phyloP scores from a whole-genome alignment of 2,797 vertebrate species.

The Echeneis naucrates region DNA sequence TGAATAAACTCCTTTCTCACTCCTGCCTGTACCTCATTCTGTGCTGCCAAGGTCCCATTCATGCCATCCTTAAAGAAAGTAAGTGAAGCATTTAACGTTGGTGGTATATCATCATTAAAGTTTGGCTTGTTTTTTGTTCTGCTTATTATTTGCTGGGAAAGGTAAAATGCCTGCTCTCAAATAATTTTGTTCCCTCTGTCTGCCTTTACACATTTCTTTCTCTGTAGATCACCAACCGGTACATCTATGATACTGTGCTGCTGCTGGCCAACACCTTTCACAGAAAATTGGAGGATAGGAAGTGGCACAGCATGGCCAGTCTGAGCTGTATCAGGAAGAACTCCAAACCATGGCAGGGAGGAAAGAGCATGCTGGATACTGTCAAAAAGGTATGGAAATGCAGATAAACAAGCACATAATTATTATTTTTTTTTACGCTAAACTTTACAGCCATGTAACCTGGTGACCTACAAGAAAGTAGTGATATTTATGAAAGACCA shows the following conservation, averaged over 20 bases:
- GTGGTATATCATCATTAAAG: conserved; percentile 14
- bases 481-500: neutral
- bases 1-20: conserved; percentile 60
- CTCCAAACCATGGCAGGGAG: conserved; percentile 98
- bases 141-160: no score
- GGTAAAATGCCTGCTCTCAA: neutral
- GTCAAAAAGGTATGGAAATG: conserved; percentile 91
- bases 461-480: no score
- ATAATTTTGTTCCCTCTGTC: neutral
- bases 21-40: conserved; percentile 3
- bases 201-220: neutral
- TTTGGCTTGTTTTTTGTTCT: neutral
- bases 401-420: neutral
- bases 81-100: conserved; percentile 17
- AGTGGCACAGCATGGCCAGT: conserved; percentile 99
- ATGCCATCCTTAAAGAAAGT: conserved; percentile 14
- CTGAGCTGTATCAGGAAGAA: conserved; percentile 97
- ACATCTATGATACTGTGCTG: conserved; percentile 96
- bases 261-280: conserved; percentile 97
- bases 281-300: conserved; percentile 97
- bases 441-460: neutral
- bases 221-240: conserved; percentile 94
- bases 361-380: conserved; percentile 98
- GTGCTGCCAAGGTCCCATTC: conserved; percentile 28
- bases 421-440: no score